Evolutionary conservation across 1,140 invertebrate genomes (phyloP).

Genomic region (Lasaia peninsularis): DNA sequence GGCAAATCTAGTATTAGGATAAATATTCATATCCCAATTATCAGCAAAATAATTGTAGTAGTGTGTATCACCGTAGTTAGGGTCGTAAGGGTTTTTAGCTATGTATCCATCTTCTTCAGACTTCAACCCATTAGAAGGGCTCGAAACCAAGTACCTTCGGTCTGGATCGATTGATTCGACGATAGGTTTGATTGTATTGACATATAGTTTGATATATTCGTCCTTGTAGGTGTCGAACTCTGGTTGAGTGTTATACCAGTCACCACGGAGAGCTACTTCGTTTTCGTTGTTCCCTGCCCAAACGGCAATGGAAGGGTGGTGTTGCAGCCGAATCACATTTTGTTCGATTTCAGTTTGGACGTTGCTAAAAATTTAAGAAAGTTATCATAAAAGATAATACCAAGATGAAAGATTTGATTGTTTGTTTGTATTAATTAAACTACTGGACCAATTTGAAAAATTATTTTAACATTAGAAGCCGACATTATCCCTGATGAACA

Average conservation of each 20-base stretch:
- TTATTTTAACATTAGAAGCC: too few species aligned
- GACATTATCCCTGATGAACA: too few species aligned
- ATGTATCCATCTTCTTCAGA: conserved; percentile 87
- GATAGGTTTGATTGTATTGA: conserved; percentile 85
- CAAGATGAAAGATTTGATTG: too few species aligned
- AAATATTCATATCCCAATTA: conserved; percentile 88
- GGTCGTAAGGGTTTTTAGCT: conserved; percentile 86
- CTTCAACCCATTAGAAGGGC: conserved; percentile 93
- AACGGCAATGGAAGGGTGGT: conserved; percentile 92
- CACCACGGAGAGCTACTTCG: conserved; percentile 90
- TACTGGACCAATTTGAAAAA: too few species aligned
- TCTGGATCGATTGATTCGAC: conserved; percentile 80
- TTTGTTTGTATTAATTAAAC: too few species aligned
- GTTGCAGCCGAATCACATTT: conserved; percentile 90
- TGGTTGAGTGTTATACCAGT: conserved; percentile 87
- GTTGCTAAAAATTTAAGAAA: conserved; percentile 65
- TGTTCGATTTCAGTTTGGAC: conserved; percentile 89
- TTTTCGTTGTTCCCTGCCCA: conserved; percentile 99
- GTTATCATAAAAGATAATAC: neutral
- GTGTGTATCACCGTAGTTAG: conserved; percentile 94
- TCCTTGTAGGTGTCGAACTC: conserved; percentile 81
- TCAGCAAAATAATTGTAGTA: conserved; percentile 93
- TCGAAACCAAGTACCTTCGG: conserved; percentile 88
- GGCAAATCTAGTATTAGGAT: conserved; percentile 89
- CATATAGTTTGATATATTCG: conserved; percentile 94